Conservation (phyloP, 2,113 vertebrate genomes). For the Baryphthengus martii region DNA sequence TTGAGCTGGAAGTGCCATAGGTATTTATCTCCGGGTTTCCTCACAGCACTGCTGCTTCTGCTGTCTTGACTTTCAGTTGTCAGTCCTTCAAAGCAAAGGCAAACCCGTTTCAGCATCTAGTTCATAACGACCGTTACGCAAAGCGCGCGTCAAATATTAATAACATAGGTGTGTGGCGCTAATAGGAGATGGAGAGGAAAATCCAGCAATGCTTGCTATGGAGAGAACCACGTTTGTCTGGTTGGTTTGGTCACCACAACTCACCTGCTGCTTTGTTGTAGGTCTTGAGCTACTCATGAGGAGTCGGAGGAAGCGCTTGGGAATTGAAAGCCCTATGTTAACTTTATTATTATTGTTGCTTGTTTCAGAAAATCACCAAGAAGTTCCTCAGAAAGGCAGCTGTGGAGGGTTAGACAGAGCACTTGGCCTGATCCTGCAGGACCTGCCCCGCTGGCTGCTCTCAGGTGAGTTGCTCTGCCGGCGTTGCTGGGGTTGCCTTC, state of each 20-base stretch:
- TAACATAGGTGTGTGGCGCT: neutral
- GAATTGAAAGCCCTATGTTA: neutral
- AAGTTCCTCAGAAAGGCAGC: neutral
- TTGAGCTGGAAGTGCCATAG: neutral
- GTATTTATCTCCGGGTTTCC: neutral
- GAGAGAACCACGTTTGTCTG: rapidly evolving
- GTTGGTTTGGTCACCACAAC: neutral
- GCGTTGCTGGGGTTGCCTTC: neutral
- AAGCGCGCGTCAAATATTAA: too few species aligned
- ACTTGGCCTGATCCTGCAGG: rapidly evolving
- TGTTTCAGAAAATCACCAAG: neutral
- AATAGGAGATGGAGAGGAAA: neutral
- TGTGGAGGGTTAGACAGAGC: neutral
- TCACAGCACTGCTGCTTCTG: neutral
- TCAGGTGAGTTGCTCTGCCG: neutral
- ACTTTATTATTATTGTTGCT: neutral
- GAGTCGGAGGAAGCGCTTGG: neutral
- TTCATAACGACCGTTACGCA: rapidly evolving
- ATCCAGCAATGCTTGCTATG: neutral
- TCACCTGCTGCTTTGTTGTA: rapidly evolving
- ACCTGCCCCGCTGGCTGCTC: neutral
- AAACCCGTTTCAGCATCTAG: neutral
- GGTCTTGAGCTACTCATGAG: neutral
- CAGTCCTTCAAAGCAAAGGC: neutral
- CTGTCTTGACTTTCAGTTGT: neutral